Evolutionary conservation across 2,113 vertebrate genomes (phyloP).

Genomic region (Bubalus kerabau): DNA sequence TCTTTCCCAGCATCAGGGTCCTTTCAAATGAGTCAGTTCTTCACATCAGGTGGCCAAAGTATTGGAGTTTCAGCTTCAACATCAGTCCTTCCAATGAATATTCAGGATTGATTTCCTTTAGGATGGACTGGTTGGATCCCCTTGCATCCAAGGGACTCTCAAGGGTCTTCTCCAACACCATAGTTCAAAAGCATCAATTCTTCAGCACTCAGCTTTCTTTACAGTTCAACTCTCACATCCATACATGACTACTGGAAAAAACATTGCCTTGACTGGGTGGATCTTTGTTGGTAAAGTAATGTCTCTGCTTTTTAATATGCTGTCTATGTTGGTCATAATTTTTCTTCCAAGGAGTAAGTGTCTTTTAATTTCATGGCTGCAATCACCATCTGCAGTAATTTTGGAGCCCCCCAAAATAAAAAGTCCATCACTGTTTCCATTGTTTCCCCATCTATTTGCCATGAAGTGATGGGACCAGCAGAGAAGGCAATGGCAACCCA

Average conservation of each 20-base stretch:
- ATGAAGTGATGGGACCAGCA: no score
- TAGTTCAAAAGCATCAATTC: neutral
- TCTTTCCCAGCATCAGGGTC: neutral
- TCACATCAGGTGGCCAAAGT: neutral
- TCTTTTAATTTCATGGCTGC: no score
- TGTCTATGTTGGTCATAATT: neutral
- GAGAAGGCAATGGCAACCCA: no score
- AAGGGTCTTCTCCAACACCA: neutral
- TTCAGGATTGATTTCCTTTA: neutral
- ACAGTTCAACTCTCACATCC: neutral
- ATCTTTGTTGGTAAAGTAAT: neutral
- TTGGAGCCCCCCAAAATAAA: no score
- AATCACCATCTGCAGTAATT: no score
- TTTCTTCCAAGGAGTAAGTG: no score
- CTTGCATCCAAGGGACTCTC: neutral
- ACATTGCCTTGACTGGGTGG: neutral
- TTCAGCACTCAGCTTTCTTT: neutral
- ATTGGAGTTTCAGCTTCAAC: neutral
- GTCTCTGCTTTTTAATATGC: neutral
- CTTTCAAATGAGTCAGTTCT: neutral
- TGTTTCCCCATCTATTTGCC: no score
- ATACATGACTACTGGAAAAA: neutral
- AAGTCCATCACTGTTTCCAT: no score
- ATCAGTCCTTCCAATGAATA: neutral
- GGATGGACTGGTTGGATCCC: neutral